Conservation (phyloP, 2,888 invertebrate genomes). For the Himalopsyche japonica region DNA sequence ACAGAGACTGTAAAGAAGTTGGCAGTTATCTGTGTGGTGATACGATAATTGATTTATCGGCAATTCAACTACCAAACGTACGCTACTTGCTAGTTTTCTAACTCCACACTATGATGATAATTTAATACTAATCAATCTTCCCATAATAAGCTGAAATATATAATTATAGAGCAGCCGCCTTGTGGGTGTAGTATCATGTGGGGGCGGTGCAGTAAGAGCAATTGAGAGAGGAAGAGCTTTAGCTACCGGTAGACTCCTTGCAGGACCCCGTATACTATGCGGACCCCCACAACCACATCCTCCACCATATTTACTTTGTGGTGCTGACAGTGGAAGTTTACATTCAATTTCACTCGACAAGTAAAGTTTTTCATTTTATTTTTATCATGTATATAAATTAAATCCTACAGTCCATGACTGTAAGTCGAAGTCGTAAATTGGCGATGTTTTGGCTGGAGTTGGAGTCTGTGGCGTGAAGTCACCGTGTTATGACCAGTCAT, state of each 20-base stretch:
- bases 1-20: conserved; percentile 84
- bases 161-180: conserved; percentile 62
- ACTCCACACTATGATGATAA: not conserved
- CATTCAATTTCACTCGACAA: conserved; percentile 71
- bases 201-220: conserved; percentile 77
- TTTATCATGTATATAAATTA: too few species aligned
- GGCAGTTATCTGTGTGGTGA: conserved; percentile 89
- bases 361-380: conserved; percentile 44
- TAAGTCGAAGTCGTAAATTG: too few species aligned
- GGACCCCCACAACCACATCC: conserved; percentile 49
- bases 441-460: too few species aligned
- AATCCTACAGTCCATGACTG: too few species aligned
- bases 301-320: conserved; percentile 70
- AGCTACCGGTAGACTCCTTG: conserved; percentile 50
- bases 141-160: too few species aligned
- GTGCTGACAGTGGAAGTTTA: conserved; percentile 85
- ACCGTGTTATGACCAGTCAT: too few species aligned
- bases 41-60: conserved; percentile 81
- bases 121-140: not conserved
- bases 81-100: not conserved
- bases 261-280: conserved; percentile 50
- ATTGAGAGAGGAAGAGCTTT: conserved; percentile 73
- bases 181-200: conserved; percentile 76
- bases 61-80: conserved; percentile 61
- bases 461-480: too few species aligned